Evolutionary conservation across 1,140 invertebrate species (phyloP), one percentile per base, ranked within the genome.

Genomic region (Nomia melanderi): DNA sequence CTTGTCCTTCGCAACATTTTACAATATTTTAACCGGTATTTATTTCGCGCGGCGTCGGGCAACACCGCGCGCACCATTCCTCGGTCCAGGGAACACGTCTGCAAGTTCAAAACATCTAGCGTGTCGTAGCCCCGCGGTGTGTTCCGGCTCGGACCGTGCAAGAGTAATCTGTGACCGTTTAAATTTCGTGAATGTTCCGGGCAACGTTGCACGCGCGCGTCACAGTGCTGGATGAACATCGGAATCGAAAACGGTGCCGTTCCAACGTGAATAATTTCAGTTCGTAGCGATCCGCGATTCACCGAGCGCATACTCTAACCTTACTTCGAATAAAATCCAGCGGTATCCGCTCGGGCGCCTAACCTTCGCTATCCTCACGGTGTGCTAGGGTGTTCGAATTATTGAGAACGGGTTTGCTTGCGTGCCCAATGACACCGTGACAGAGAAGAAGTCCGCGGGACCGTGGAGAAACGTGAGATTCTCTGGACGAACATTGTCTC

Each of bases 281-380:
- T 0, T 0, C 14, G 7, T 27, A 23, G 33, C 23, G 23, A 50
- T 17, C 12, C 25, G 6, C 31, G 25, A 4, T 56, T 0, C 27
- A n/a, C 9, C n/a, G 50, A 31, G 20, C 27, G 62, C 41, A 50
- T 41, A 65, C 20, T 76, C 73, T 76, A 76, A 76, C 73, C 73
- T 76, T 47, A 59, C 54, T 59, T 20, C 7, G 59, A 36, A 50
- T 2, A 2, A 56, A 54, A 33, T 54, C 27, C 6, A 29, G 25
- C 27, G 50, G 9, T 33, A 36, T 7, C 47, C n/a, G n/a, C n/a
- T 27, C 27, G 25, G 39, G 36, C n/a, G 54, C 63, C 63, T 75
- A 75, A 75, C 72, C 72, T 75, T 33, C n/a, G n/a, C n/a, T n/a
- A n/a, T n/a, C n/a, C n/a, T 25, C 33, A 33, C 50, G 50, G 11